Evolutionary conservation across 2,888 invertebrate species (phyloP).

Genomic region (Cabera pusaria): DNA sequence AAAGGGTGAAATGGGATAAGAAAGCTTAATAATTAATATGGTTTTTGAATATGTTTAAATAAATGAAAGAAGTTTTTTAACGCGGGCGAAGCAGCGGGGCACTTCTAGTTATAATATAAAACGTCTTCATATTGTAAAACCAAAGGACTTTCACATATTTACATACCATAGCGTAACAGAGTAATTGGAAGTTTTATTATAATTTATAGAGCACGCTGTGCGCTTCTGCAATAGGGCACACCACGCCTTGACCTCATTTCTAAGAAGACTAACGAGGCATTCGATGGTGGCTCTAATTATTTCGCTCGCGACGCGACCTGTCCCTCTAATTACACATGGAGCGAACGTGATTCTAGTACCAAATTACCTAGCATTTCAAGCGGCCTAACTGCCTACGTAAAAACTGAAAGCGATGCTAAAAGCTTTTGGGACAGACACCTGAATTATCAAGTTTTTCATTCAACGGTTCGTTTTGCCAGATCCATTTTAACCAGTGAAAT

Average conservation of each 20-base stretch:
- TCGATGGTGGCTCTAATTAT: constrained; percentile 58
- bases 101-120: no score
- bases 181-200: constrained; percentile 5
- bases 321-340: constrained; percentile 56
- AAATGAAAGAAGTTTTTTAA: no score
- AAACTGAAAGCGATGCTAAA: constrained; percentile 12
- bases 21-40: no score
- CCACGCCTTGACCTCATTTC: constrained; percentile 51
- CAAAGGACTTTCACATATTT: no score
- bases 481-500: no score
- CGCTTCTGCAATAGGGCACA: constrained; percentile 37
- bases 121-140: no score
- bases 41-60: no score
- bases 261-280: constrained; percentile 56
- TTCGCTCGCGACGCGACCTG: constrained; percentile 50
- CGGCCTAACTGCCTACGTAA: constrained; percentile 3
- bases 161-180: neutral
- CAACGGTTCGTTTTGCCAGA: no score
- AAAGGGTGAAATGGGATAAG: no score
- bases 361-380: constrained; percentile 32
- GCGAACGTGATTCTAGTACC: constrained; percentile 52
- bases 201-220: constrained; percentile 27
- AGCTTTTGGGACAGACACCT: constrained; percentile 1
- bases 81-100: no score
- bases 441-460: neutral